Percentiles rank a stretch among this genome's conserved stretches.
Conservation (phyloP, 2,113 vertebrate genomes). For the Lepus timidus region DNA sequence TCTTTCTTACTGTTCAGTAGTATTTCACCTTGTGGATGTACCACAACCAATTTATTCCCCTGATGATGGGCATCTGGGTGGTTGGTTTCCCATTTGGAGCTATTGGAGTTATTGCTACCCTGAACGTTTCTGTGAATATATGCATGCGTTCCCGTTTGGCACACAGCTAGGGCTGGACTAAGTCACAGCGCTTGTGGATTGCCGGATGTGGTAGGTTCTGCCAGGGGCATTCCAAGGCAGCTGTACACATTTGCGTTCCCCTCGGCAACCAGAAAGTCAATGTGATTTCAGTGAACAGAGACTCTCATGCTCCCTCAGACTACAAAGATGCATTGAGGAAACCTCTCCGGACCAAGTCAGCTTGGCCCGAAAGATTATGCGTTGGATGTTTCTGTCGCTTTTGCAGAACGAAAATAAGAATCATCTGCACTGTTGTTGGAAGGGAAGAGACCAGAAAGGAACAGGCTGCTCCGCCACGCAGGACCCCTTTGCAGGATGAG, state of each 20-base stretch:
- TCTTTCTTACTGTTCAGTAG: neutral
- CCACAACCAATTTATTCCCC: neutral
- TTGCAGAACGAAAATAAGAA: neutral
- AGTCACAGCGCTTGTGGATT: neutral
- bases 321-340: neutral
- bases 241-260: neutral
- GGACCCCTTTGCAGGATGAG: constrained; percentile 41
- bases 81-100: fast-evolving
- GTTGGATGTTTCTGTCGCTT: neutral
- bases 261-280: neutral
- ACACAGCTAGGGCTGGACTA: neutral
- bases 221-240: neutral
- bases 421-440: neutral
- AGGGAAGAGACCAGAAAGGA: neutral
- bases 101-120: fast-evolving
- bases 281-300: neutral
- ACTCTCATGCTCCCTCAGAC: neutral
- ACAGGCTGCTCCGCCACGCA: neutral
- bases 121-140: neutral
- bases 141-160: neutral
- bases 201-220: neutral
- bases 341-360: neutral
- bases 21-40: too few species aligned
- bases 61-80: too few species aligned
- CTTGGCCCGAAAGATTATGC: neutral